phyloP scores from a whole-genome alignment of 30 jellyfish, hydroid and myxozoan species.

The Clytia hemisphaerica region DNA sequence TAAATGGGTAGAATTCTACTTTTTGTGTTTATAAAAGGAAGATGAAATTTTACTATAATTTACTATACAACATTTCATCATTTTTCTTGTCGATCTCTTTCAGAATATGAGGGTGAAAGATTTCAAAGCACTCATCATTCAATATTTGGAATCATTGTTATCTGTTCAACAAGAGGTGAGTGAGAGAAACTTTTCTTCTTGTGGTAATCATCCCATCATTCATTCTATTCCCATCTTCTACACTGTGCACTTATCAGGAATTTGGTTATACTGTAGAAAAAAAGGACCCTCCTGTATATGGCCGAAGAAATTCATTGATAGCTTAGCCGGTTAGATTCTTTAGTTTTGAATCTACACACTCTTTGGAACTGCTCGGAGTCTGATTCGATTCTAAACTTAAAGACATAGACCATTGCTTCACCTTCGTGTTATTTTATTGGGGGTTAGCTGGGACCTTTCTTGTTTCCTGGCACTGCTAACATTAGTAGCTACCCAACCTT shows the following conservation, averaged over 20 bases:
- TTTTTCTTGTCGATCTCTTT: background rate
- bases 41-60: background rate
- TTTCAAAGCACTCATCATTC: conserved; percentile 67
- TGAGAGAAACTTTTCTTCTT: background rate
- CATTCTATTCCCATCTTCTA: background rate
- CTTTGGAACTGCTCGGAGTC: too few relatives aligned
- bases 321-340: too few relatives aligned
- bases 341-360: too few relatives aligned
- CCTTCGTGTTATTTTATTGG: background rate
- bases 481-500: too few relatives aligned
- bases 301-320: too few relatives aligned
- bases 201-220: background rate
- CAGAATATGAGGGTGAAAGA: conserved; percentile 70
- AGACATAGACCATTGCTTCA: background rate
- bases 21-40: too few relatives aligned
- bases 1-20: too few relatives aligned
- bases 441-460: background rate
- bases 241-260: too few relatives aligned
- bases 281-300: too few relatives aligned
- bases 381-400: too few relatives aligned
- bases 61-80: background rate
- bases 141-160: conserved; percentile 73
- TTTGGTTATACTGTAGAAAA: too few relatives aligned
- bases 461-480: background rate
- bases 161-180: conserved; percentile 76